A percentile compares a stretch with the other conserved stretches of the same genome.
phyloP scores from a whole-genome alignment of 2,888 invertebrate genomes.

The Enoplolaimus lenunculus region DNA sequence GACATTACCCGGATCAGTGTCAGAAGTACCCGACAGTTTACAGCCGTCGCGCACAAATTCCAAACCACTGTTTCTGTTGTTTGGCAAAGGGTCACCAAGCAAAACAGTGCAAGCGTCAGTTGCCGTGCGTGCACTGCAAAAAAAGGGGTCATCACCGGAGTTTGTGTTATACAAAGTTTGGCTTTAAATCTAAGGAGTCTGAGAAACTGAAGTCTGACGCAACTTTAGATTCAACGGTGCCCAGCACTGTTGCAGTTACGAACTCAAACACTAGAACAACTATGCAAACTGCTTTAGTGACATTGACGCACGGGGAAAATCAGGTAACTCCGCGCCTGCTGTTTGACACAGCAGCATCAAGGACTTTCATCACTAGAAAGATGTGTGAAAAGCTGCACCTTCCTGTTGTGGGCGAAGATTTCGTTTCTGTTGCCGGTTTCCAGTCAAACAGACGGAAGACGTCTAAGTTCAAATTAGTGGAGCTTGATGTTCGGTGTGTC shows the following conservation, averaged over 20 bases:
- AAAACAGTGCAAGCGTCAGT: constrained; percentile 1
- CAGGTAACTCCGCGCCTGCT: background rate
- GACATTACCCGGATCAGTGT: constrained; percentile 12
- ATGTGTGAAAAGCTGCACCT: background rate
- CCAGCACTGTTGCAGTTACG: background rate
- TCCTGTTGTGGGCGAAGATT: background rate
- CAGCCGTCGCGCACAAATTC: background rate
- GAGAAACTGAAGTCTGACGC: background rate
- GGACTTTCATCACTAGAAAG: background rate
- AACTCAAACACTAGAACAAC: background rate
- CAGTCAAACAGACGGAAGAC: background rate
- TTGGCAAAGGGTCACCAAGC: background rate
- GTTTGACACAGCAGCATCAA: constrained; percentile 10
- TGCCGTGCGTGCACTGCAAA: constrained; percentile 1
- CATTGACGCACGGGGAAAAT: background rate
- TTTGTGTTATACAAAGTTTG: background rate
- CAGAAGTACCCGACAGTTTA: background rate
- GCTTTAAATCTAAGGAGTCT: background rate
- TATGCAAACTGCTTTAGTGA: background rate
- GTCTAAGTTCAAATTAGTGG: background rate
- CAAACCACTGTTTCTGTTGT: constrained; percentile 15
- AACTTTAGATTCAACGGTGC: background rate
- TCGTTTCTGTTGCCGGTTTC: background rate
- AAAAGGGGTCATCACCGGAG: constrained; percentile 10
- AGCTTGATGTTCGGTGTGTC: background rate